Evolutionary conservation across 2,888 invertebrate species (phyloP), one percentile per base, ranked within the genome.

Genomic region (Epinotia nisella): DNA sequence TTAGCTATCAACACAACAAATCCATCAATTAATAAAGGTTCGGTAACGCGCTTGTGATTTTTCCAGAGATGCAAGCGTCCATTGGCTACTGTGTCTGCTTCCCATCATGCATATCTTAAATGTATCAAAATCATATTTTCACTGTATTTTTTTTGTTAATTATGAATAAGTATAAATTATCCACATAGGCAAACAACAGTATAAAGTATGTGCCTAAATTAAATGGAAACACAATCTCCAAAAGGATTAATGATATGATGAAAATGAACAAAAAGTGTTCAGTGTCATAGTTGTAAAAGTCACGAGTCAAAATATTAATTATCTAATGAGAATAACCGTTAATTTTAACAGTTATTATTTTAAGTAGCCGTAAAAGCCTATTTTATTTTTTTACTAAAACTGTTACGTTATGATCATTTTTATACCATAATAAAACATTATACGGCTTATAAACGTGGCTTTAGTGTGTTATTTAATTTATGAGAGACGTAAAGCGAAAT

Each of bases 401-500:
- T 70, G 70, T 70, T 61, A 67, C 61, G 53, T 74, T 62, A 74
- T 70, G 61, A 74, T 58, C 15, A 29, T 62, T 74, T 73, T 71
- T 71, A 74, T 67, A 24, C 19, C 61, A 45, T 49, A 74, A 74
- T 74, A 74, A 74, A 74, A 74, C 24, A 51, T 69, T 65, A 74
- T 70, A 70, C 45, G 49, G 51, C 68, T 19, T 69, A 64, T 73
- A 69, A 73, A 64, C 55, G 62, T 41, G 61, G 45, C 62, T 69
- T 73, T 73, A 69, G 73, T 73, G 73, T 64, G 51, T 29, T 53
- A 64, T 62, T 59, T 73, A 69, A 73, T 73, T 69, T 73, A 73
- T 41, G 73, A 59, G 7, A 15, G 7, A 5, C 73, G 19, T 73
- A 64, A 73, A 73, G 1, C 17, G 69, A 53, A 73, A 73, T 69